A percentile compares a stretch with the other conserved stretches of the same genome.
Conservation (phyloP, 2,888 invertebrate species). For the Koerneria pararmatus region DNA sequence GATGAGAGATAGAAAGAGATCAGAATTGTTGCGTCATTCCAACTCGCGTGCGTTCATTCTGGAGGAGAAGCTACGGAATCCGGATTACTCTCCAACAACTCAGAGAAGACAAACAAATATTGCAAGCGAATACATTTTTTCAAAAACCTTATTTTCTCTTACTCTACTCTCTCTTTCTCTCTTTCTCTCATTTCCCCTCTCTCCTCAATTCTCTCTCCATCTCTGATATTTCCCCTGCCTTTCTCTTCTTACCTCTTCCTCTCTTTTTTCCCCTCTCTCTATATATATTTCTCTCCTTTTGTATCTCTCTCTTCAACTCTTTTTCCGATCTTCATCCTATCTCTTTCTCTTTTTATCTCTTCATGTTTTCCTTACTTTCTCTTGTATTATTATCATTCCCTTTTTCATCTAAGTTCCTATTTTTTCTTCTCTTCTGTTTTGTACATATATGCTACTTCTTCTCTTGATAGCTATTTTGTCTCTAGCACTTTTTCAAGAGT, state of each 20-base stretch:
- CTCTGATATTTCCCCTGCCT: background rate
- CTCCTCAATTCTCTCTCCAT: background rate
- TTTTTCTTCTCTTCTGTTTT: slow-evolving; percentile 1
- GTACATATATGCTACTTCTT: background rate
- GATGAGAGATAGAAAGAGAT: too few species aligned
- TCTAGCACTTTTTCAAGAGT: background rate
- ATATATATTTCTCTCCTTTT: background rate
- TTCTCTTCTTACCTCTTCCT: background rate
- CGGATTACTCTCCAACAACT: too few species aligned
- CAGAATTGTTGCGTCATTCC: too few species aligned
- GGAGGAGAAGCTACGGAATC: too few species aligned
- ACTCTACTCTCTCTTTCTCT: background rate
- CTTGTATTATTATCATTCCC: background rate
- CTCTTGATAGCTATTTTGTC: background rate
- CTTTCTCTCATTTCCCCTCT: background rate
- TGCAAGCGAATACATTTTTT: too few species aligned
- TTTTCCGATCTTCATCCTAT: background rate
- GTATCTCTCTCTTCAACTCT: background rate
- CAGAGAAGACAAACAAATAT: too few species aligned
- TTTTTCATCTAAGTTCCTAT: background rate
- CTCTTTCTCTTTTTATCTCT: background rate
- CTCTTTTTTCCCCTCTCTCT: background rate
- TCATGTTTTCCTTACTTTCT: background rate
- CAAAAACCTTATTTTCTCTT: too few species aligned
- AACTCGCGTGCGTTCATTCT: too few species aligned